Evolutionary conservation across 2,797 vertebrate genomes (phyloP).

Genomic region (Chromis chromis): DNA sequence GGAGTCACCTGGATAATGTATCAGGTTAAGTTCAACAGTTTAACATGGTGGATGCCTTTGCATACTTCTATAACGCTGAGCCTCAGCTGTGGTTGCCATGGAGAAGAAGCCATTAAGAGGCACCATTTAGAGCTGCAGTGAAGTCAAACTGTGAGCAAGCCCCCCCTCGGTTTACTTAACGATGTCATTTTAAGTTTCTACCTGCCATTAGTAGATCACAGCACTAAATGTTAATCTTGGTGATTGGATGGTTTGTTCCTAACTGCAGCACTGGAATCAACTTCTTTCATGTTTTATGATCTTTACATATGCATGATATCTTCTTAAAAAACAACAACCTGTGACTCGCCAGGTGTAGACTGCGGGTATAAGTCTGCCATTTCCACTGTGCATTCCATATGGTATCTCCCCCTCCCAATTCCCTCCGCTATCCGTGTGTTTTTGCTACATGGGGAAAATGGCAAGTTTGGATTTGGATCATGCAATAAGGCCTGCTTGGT

Average conservation of each 20-base stretch:
- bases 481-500: no score
- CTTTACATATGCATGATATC: no score
- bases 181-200: neutral
- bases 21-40: neutral
- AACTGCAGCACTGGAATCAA: neutral
- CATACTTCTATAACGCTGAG: neutral
- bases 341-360: no score
- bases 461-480: no score
- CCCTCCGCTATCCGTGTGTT: no score
- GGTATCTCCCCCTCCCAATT: no score
- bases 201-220: neutral
- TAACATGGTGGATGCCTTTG: neutral
- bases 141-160: neutral
- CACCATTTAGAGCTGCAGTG: neutral
- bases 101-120: neutral
- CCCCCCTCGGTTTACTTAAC: neutral
- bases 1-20: neutral
- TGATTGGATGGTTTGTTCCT: neutral
- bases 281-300: neutral
- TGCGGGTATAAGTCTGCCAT: no score
- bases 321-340: no score
- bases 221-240: neutral
- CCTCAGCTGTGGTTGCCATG: neutral
- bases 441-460: no score
- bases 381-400: no score